Evolutionary conservation across 1,140 invertebrate genomes (phyloP), one percentile per base, ranked within the genome.

Genomic region (Solen grandis): DNA sequence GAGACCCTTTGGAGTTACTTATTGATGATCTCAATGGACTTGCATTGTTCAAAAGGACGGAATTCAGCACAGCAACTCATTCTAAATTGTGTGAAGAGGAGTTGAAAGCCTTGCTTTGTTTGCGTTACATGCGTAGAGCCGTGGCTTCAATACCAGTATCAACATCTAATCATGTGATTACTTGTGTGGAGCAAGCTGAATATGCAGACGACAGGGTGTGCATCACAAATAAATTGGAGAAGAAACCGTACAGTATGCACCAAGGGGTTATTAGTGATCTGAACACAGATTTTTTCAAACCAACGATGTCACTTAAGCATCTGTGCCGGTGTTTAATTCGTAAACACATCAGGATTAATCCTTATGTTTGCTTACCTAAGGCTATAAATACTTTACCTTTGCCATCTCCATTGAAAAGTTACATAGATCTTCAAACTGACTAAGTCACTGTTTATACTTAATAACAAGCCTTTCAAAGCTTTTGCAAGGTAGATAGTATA

Each of bases 1-100:
- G 41, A 19, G 41, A 46, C 41, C 41, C 41, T 19, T 19, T 46
- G 57, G 77, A 80, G 33, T 41, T 60, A 8, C 16, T 80, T 13
- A 52, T 80, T 50, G 69, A 80, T 80, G 77, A 80, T 55, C 54
- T 80, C 14, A 80, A 80, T 65, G 69, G 77, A n/a, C 27, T 80
- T 19, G 72, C 55, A 33, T 46, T 80, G 13, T 80, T 80, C 22
- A 72, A 63, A 29, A 80, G 73, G 22, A 72, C 77, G 19, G 77
- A 35, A 25, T 80, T 80, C 25, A 72, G 68, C 41, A 60, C 50
- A 27, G 31, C 60, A 52, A 72, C 50, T 13, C 29, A 60, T n/a
- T 31, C 55, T 33, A 54, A 72, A n/a, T 38, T 80, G 14, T 41
- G 27, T 19, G 33, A 57, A 4, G 77, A 80, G 55, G 77, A 72